A percentile compares a stretch with the other conserved stretches of the same genome.
These are phyloP conservation scores for Ephydatia muelleri DNA, from an alignment of 37 sponge, comb jelly and placozoan species.

Conservation along the genomic window DNA sequence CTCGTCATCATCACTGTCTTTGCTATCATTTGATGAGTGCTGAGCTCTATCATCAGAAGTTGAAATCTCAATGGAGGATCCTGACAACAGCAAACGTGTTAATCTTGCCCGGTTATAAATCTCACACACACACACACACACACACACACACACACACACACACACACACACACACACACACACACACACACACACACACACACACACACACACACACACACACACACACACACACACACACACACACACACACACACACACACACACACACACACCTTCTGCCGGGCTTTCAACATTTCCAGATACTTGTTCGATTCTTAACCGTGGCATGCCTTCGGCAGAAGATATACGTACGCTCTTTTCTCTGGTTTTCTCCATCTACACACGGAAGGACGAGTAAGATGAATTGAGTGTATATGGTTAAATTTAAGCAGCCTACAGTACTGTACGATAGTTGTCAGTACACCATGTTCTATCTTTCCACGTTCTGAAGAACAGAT, in stretches of 20 bases:
- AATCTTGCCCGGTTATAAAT: not conserved
- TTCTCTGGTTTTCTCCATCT: not conserved
- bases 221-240: too few relatives aligned
- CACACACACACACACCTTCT: slow-evolving; percentile 6
- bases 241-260: too few relatives aligned
- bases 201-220: too few relatives aligned
- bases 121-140: too few relatives aligned
- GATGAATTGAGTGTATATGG: not conserved
- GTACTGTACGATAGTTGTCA: not conserved
- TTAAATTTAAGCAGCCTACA: not conserved
- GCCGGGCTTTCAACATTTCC: slow-evolving; percentile 17
- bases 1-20: slow-evolving; percentile 39
- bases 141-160: too few relatives aligned
- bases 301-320: slow-evolving; percentile 46
- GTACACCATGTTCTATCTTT: not conserved
- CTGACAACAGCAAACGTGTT: not conserved
- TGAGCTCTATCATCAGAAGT: not conserved
- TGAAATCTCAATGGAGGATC: not conserved
- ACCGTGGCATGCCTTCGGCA: not conserved
- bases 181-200: too few relatives aligned
- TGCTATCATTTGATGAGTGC: not conserved
- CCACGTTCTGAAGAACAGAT: not conserved
- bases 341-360: not conserved
- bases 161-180: too few relatives aligned
- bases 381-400: not conserved